Percentiles rank a stretch among this genome's conserved stretches.
These are phyloP conservation scores for Hypanus sabinus DNA, from an alignment of 2,113 vertebrate species.

Conservation along the genomic window DNA sequence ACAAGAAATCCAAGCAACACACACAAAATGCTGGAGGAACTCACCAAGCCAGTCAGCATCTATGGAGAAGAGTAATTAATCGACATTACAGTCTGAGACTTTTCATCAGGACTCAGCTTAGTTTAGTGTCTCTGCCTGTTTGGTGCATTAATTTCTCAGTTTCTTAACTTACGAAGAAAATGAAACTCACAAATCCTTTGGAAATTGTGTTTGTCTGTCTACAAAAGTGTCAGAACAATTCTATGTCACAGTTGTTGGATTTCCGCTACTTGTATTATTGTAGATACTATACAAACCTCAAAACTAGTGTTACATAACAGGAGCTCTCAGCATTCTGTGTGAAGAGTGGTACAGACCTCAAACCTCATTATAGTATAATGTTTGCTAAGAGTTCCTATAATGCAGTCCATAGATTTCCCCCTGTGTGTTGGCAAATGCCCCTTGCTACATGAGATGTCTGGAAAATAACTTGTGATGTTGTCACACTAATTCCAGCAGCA, in stretches of 20 bases:
- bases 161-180: not conserved
- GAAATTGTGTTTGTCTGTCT: not conserved
- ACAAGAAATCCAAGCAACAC: too few relatives aligned
- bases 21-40: too few relatives aligned
- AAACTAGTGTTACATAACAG: not conserved
- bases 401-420: not conserved
- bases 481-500: not conserved
- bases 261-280: not conserved
- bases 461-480: not conserved
- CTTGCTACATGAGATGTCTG: not conserved
- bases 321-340: too few relatives aligned
- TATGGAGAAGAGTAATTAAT: too few relatives aligned
- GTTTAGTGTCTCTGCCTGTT: not conserved
- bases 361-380: not conserved
- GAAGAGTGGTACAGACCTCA: too few relatives aligned
- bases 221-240: not conserved
- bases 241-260: not conserved
- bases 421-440: not conserved
- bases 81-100: too few relatives aligned
- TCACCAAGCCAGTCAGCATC: too few relatives aligned
- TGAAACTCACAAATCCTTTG: not conserved
- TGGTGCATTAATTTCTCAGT: not conserved
- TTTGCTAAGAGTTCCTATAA: not conserved
- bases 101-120: too few relatives aligned
- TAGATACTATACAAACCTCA: not conserved